These are phyloP conservation scores for Sardina pilchardus DNA, from an alignment of 2,113 vertebrate genomes.

Conservation along the genomic window DNA sequence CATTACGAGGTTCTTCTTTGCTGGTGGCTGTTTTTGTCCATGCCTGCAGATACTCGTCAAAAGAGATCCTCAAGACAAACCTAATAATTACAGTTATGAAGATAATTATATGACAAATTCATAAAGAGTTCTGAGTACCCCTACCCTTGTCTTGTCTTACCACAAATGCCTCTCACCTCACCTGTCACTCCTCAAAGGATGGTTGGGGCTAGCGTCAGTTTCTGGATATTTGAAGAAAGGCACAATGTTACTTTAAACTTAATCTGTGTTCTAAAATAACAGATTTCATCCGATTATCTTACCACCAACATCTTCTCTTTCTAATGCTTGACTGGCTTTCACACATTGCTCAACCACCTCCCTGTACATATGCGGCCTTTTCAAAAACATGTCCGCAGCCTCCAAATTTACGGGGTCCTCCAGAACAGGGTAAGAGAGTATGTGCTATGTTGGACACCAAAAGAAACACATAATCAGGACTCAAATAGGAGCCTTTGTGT, in stretches of 20 bases:
- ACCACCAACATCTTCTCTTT: neutral
- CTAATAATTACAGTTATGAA: neutral
- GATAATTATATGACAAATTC: neutral
- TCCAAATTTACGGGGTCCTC: neutral
- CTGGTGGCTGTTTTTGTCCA: constrained; percentile 33
- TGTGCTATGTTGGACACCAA: neutral
- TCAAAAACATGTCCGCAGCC: neutral
- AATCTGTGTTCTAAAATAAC: neutral
- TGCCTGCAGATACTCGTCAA: constrained; percentile 33
- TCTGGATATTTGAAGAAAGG: neutral
- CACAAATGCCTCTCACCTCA: neutral
- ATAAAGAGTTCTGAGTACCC: neutral
- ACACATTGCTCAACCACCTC: neutral
- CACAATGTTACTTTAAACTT: neutral
- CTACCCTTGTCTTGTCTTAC: too few relatives aligned
- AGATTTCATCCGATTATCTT: neutral
- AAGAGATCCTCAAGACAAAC: constrained; percentile 20
- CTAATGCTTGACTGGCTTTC: neutral
- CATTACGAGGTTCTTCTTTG: neutral
- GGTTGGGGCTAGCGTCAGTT: neutral
- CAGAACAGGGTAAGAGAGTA: neutral
- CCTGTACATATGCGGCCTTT: neutral
- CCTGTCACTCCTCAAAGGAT: neutral
- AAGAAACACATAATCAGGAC: neutral
- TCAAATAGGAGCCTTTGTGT: neutral